phyloP scores from a whole-genome alignment of 2,113 vertebrate species.

The Tiliqua scincoides region DNA sequence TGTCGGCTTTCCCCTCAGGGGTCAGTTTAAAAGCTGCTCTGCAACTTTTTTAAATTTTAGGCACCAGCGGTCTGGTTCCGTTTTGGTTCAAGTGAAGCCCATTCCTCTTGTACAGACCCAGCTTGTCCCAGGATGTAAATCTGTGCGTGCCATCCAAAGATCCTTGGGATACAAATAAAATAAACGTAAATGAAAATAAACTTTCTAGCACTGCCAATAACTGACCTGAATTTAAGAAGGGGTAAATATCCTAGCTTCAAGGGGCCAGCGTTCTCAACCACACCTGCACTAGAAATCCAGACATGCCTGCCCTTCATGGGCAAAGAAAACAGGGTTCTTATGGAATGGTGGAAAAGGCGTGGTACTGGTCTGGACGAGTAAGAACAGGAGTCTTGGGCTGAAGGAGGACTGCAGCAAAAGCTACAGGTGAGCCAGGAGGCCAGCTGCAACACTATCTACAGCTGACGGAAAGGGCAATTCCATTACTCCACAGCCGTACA shows the following conservation, averaged over 20 bases:
- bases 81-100: too few relatives aligned
- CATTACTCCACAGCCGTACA: too few relatives aligned
- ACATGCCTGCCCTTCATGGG: not conserved
- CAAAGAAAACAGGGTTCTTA: not conserved
- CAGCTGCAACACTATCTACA: not conserved
- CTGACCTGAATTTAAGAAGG: not conserved
- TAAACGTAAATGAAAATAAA: not conserved
- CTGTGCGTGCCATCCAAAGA: not conserved
- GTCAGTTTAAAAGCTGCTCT: too few relatives aligned
- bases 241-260: not conserved
- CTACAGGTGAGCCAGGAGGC: not conserved
- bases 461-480: not conserved
- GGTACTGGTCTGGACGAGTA: not conserved
- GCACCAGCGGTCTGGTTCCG: too few relatives aligned
- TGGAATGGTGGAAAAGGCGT: too few relatives aligned
- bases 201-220: not conserved
- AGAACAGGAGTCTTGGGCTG: not conserved
- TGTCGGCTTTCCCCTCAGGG: too few relatives aligned
- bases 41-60: too few relatives aligned
- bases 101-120: too few relatives aligned
- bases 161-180: not conserved
- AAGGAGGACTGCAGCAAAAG: not conserved
- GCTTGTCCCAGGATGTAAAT: too few relatives aligned
- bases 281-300: not conserved
- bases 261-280: not conserved